Evolutionary conservation across 2,797 vertebrate genomes (phyloP).

Genomic region (Yasuhikotakia modesta): DNA sequence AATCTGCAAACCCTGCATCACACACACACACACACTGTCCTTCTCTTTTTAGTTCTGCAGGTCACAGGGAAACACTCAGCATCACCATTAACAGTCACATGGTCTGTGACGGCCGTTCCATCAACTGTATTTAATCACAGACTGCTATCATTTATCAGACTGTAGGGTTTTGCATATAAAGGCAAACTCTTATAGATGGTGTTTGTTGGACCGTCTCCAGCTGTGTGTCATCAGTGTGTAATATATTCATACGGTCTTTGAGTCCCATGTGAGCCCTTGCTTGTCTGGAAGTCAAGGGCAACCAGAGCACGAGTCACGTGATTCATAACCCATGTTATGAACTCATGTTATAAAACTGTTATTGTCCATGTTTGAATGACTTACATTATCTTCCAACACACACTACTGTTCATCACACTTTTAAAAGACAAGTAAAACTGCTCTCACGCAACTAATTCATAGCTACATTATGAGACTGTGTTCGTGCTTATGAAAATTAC

Average conservation of each 20-base stretch:
- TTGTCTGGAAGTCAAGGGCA: constrained; percentile 39
- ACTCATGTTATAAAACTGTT: no score
- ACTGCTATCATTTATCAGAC: neutral
- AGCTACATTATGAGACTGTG: constrained; percentile 3
- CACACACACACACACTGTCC: constrained; percentile 46
- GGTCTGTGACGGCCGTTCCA: neutral
- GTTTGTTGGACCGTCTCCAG: constrained; percentile 41
- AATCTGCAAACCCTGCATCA: constrained; percentile 66
- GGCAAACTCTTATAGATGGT: neutral
- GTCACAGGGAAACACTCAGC: constrained; percentile 27
- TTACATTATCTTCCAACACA: neutral
- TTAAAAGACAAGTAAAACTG: neutral
- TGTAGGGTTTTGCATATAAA: neutral
- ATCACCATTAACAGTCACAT: constrained; percentile 1
- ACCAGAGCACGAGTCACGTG: neutral
- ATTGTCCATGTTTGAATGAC: neutral
- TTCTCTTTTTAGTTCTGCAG: constrained; percentile 28
- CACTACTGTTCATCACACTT: neutral
- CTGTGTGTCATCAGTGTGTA: constrained; percentile 45
- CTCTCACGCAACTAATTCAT: neutral
- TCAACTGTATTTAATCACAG: constrained; percentile 32
- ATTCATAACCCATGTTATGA: no score
- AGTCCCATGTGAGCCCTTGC: neutral
- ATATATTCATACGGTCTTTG: constrained; percentile 46
- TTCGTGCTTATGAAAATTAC: neutral